Conservation (phyloP, 2,797 vertebrate species). For the Thaleichthys pacificus region DNA sequence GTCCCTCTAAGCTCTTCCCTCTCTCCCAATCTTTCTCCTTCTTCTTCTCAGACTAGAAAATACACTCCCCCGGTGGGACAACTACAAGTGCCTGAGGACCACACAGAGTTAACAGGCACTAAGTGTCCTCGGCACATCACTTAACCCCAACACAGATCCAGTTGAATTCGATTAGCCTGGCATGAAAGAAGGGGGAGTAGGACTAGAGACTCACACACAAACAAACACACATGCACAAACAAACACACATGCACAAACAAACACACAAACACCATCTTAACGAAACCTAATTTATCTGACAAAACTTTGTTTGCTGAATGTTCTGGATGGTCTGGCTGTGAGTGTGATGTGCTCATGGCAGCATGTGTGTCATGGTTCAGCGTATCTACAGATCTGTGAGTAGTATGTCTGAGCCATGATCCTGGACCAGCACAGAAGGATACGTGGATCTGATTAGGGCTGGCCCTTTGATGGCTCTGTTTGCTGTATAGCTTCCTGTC, state of each 20-base stretch:
- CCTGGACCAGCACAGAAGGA: neutral
- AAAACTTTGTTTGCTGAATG: neutral
- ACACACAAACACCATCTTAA: too few relatives aligned
- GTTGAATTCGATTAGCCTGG: conserved; percentile 8
- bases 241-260: too few relatives aligned
- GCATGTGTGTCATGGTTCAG: neutral
- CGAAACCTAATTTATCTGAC: neutral
- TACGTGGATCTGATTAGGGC: conserved; percentile 1
- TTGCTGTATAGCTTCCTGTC: conserved; percentile 44
- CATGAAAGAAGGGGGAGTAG: neutral
- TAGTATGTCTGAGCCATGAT: conserved; percentile 3
- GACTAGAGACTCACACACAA: neutral
- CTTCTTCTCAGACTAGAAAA: neutral
- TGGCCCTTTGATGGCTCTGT: conserved; percentile 32
- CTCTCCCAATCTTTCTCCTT: neutral
- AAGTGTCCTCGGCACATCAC: conserved; percentile 12
- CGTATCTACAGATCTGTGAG: conserved; percentile 19
- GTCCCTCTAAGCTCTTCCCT: neutral
- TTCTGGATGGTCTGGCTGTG: neutral
- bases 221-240: neutral
- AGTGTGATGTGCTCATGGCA: neutral
- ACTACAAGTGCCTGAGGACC: neutral
- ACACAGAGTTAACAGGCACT: conserved; percentile 1
- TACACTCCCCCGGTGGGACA: neutral
- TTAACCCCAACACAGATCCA: conserved; percentile 9